Conservation (phyloP, 2,797 vertebrate genomes). For the Phaenicophaeus curvirostris region DNA sequence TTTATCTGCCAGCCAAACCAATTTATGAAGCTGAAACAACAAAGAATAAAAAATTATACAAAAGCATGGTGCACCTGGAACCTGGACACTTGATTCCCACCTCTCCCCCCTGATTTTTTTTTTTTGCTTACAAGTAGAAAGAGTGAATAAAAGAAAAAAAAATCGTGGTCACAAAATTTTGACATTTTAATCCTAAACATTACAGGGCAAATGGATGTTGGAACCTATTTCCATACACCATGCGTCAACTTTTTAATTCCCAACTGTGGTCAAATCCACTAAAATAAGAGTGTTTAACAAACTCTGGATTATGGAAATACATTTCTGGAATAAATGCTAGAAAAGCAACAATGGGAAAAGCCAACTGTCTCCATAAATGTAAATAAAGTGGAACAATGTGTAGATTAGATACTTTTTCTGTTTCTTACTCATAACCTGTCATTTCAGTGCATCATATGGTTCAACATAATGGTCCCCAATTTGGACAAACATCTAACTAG, state of each 20-base stretch:
- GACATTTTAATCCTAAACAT: conserved; percentile 84
- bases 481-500: conserved; percentile 86
- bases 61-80: conserved; percentile 74
- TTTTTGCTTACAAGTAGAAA: conserved; percentile 74
- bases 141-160: conserved; percentile 75
- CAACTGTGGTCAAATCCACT: conserved; percentile 81
- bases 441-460: conserved; percentile 95
- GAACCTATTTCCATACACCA: conserved; percentile 78
- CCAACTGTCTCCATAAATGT: conserved; percentile 81
- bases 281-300: conserved; percentile 79
- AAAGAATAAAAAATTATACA: conserved; percentile 76
- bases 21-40: conserved; percentile 78
- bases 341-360: conserved; percentile 85
- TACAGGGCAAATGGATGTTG: conserved; percentile 79
- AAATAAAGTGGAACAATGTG: conserved; percentile 84
- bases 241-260: conserved; percentile 80
- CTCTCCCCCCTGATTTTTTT: background rate
- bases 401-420: conserved; percentile 84
- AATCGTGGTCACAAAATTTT: conserved; percentile 81
- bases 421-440: conserved; percentile 83
- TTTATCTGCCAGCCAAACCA: conserved; percentile 74
- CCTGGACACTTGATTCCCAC: background rate
- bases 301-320: conserved; percentile 80
- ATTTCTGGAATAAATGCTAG: conserved; percentile 85
- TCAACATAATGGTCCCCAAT: conserved; percentile 83